These are phyloP conservation scores for Epinephelus moara DNA, from an alignment of 2,113 vertebrate species.

Conservation along the genomic window DNA sequence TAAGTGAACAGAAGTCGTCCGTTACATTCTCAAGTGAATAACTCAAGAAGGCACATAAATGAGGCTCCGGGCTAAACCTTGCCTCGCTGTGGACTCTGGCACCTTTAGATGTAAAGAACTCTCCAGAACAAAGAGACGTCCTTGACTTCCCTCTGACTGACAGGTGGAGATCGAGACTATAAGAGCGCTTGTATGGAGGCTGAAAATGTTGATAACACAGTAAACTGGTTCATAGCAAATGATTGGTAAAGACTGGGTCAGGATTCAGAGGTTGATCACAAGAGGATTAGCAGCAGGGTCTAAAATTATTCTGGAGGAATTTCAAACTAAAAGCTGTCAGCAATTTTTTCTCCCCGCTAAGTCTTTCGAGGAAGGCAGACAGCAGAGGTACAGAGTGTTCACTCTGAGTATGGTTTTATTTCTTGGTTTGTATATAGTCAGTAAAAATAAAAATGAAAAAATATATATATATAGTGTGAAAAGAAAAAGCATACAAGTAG, in stretches of 20 bases:
- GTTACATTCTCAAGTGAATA: not conserved
- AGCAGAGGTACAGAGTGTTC: not conserved
- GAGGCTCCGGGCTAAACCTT: not conserved
- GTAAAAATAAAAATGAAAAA: not conserved
- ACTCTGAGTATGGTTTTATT: not conserved
- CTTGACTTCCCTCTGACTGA: not conserved
- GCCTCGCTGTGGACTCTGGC: not conserved
- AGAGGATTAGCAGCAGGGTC: slow-evolving; percentile 45
- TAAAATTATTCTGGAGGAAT: slow-evolving; percentile 45
- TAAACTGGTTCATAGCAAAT: slow-evolving; percentile 45
- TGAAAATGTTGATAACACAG: not conserved
- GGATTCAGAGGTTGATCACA: slow-evolving; percentile 41
- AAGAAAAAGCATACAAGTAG: not conserved
- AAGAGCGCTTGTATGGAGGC: not conserved
- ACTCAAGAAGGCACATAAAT: slow-evolving; percentile 5
- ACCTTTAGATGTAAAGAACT: not conserved
- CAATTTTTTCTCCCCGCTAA: slow-evolving; percentile 3
- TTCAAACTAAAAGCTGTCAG: slow-evolving; percentile 51
- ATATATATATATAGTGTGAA: not conserved
- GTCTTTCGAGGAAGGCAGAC: slow-evolving; percentile 9
- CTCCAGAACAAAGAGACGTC: not conserved
- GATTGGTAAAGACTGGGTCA: slow-evolving; percentile 40
- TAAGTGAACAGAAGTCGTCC: not conserved
- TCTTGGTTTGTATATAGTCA: slow-evolving; percentile 2
- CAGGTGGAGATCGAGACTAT: not conserved